Evolutionary conservation across 2,113 vertebrate species (phyloP), one percentile per base, ranked within the genome.

Genomic region (Macheiramphus alcinus): DNA sequence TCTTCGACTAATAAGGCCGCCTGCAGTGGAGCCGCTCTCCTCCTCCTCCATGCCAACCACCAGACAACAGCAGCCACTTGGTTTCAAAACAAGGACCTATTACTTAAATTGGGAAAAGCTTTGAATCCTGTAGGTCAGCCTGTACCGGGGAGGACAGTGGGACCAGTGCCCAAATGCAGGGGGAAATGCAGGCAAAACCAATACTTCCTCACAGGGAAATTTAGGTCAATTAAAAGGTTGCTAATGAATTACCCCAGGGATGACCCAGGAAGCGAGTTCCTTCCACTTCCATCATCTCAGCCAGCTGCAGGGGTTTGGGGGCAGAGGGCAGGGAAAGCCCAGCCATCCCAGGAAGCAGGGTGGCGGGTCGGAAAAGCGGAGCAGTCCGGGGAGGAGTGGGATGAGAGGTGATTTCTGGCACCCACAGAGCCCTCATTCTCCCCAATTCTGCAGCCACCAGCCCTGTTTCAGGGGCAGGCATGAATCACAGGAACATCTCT

Each of bases 1-100:
- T 95, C 95, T 97, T 97, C 63, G 97, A 98, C 98, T 98, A 98
- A 98, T 98, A 98, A 98, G 98, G 98, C 90, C 10, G 97, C 75
- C 96, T 95, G 86, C 11, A 18, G 74, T 85, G 86, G 65, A 94
- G 74, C 1, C 0, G 88, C 83, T 93, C 96, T 94, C 78, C 84
- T 97, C 70, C 94, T 95, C 90, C 88, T 95, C 91, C 63, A 20
- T 97, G 96, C 96, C 97, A 97, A 97, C 95, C 73, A 67, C 80
- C 62, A 95, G 89, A 96, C 94, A 97, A 96, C 92, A 93, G 92
- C 85, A 91, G 62, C 40, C 79, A 0, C 94, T 92, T 94, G 88
- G 96, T 96, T 98, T 97, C 88, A 96, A 97, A 98, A 97, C 95
- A 96, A 95, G 81, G 84, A 75, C 80, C 94, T 89, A 95, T 98